Conservation (phyloP, 2,888 invertebrate species). For the Cheilosia vernalis region DNA sequence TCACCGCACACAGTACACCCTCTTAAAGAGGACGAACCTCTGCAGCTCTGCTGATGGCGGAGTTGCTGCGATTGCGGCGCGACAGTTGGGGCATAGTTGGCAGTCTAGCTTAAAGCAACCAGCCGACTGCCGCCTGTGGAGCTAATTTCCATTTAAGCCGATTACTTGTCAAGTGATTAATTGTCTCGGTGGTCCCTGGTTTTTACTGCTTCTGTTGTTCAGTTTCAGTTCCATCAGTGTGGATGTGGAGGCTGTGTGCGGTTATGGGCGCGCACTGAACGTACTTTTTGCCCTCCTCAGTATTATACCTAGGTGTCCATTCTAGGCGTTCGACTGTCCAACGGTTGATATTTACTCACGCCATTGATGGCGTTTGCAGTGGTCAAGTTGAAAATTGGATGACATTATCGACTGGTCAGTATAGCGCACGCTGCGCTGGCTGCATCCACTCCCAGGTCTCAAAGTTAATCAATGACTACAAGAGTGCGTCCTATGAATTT, state of each 20-base stretch:
- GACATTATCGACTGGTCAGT: slow-evolving; percentile 70
- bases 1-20: slow-evolving; percentile 16
- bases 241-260: slow-evolving; percentile 23
- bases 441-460: slow-evolving; percentile 18
- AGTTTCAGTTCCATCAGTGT: slow-evolving; percentile 1
- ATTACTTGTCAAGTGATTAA: slow-evolving; percentile 77
- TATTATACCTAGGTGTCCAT: slow-evolving; percentile 11
- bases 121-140: slow-evolving; percentile 73
- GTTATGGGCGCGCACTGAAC: slow-evolving; percentile 11
- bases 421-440: slow-evolving; percentile 7
- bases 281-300: slow-evolving; percentile 51
- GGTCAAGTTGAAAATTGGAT: slow-evolving; percentile 72
- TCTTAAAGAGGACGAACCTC: slow-evolving; percentile 59
- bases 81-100: slow-evolving; percentile 25
- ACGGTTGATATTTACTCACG: slow-evolving; percentile 58
- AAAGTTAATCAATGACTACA: slow-evolving; percentile 65
- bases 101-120: slow-evolving; percentile 60
- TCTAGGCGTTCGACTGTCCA: slow-evolving; percentile 51
- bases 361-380: slow-evolving; percentile 20
- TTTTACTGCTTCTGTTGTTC: slow-evolving; percentile 44
- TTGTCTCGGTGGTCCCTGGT: slow-evolving; percentile 73
- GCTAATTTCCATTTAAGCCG: slow-evolving; percentile 77
- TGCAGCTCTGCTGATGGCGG: background rate
- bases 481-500: slow-evolving; percentile 67
- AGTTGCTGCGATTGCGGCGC: slow-evolving; percentile 21